Evolutionary conservation across 2,888 invertebrate genomes (phyloP).

Genomic region (Tetramorium bicarinatum): DNA sequence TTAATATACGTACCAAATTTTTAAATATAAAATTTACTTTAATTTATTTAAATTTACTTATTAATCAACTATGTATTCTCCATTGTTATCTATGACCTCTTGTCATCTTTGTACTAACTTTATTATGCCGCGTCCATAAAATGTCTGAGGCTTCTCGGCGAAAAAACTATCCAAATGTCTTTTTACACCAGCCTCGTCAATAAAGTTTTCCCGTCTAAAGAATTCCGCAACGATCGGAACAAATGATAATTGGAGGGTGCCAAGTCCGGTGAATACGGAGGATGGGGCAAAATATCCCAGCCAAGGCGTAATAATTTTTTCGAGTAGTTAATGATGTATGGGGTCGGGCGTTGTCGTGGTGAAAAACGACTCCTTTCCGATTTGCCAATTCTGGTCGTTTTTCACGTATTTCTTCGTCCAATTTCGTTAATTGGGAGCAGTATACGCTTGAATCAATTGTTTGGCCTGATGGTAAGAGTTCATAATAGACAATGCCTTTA

Average conservation of each 20-base stretch:
- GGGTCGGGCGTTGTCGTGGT: conserved; percentile 36
- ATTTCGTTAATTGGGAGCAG: conserved; percentile 56
- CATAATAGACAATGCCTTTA: conserved; percentile 83
- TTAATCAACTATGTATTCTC: neutral
- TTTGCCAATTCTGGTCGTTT: conserved; percentile 21
- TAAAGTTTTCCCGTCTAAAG: no score
- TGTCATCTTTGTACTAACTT: no score
- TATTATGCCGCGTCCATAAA: no score
- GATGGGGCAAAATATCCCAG: conserved; percentile 24
- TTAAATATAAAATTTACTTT: no score
- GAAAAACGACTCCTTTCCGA: conserved; percentile 36
- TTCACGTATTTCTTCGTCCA: conserved; percentile 54
- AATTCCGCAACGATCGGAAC: no score
- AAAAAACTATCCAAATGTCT: no score
- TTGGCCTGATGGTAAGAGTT: conserved; percentile 17
- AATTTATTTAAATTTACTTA: no score
- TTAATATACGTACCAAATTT: no score
- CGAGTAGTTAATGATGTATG: conserved; percentile 46
- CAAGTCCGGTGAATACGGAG: neutral
- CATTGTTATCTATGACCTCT: no score
- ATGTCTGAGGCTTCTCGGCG: no score
- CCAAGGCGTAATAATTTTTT: conserved; percentile 42
- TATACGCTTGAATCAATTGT: conserved; percentile 66
- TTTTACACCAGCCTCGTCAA: no score
- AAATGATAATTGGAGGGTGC: neutral